Conservation (phyloP, 2,888 invertebrate species). For the Tryphoninae sp. region DNA sequence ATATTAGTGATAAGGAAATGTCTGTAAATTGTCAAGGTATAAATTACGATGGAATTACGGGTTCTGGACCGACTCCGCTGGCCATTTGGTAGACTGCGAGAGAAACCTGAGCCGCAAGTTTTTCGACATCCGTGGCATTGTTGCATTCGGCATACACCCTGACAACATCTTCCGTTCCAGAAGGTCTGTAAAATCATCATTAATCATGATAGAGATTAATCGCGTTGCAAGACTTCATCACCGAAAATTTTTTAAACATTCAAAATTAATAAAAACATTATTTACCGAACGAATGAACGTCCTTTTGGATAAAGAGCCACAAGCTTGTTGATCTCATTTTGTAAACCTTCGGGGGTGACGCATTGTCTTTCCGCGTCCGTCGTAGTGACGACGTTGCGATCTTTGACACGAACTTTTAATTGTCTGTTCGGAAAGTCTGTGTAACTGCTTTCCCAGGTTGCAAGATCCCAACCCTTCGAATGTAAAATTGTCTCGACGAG, state of each 20-base stretch:
- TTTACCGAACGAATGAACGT: slow-evolving; percentile 92
- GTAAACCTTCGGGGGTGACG: slow-evolving; percentile 91
- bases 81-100: slow-evolving; percentile 89
- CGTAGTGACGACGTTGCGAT: slow-evolving; percentile 92
- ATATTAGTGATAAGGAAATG: background rate
- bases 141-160: slow-evolving; percentile 97
- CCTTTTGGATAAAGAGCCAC: slow-evolving; percentile 87
- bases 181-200: slow-evolving; percentile 85
- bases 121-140: slow-evolving; percentile 86
- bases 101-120: slow-evolving; percentile 89
- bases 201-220: background rate
- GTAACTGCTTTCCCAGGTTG: slow-evolving; percentile 92
- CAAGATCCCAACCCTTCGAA: slow-evolving; percentile 89
- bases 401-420: slow-evolving; percentile 93
- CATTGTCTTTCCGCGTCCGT: slow-evolving; percentile 93
- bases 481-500: slow-evolving; percentile 95
- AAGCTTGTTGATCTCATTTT: slow-evolving; percentile 88
- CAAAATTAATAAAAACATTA: slow-evolving; percentile 3
- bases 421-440: slow-evolving; percentile 93
- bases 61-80: slow-evolving; percentile 89
- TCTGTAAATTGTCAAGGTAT: slow-evolving; percentile 13
- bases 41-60: slow-evolving; percentile 77
- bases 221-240: no score
- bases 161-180: slow-evolving; percentile 98
- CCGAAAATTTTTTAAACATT: background rate